These are phyloP conservation scores for Plagiodera versicolora DNA, from an alignment of 2,888 invertebrate genomes.

Conservation along the genomic window DNA sequence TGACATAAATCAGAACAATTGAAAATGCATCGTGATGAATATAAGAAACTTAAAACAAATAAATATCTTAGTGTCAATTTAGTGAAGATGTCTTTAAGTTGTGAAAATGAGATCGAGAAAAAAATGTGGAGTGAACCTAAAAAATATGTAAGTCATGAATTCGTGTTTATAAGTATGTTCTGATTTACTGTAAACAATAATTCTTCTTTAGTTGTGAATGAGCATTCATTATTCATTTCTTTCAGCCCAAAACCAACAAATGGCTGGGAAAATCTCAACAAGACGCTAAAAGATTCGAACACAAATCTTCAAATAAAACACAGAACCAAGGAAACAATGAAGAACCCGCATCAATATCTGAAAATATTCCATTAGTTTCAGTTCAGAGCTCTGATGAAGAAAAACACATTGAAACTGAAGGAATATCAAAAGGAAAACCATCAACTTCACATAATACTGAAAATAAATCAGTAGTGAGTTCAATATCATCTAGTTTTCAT, in stretches of 20 bases:
- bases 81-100: not conserved
- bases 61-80: not conserved
- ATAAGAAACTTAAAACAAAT: not conserved
- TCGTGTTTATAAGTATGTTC: not conserved
- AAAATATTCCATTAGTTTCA: not conserved
- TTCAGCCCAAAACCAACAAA: too few relatives aligned
- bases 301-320: too few relatives aligned
- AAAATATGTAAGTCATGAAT: not conserved
- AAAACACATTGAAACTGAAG: not conserved
- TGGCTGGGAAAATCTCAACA: too few relatives aligned
- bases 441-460: not conserved
- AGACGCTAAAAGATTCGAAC: too few relatives aligned
- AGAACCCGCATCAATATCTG: not conserved
- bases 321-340: not conserved
- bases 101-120: not conserved
- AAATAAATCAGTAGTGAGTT: too few relatives aligned
- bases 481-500: not conserved
- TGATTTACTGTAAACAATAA: not conserved
- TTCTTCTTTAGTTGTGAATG: too few relatives aligned
- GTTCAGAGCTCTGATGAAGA: conserved; percentile 7
- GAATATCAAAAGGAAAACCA: not conserved
- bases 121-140: not conserved
- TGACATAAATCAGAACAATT: not conserved
- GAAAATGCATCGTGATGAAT: not conserved
- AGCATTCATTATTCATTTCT: too few relatives aligned